These are phyloP conservation scores for Anthrax anthrax DNA, from an alignment of 2,888 invertebrate species.

Conservation along the genomic window DNA sequence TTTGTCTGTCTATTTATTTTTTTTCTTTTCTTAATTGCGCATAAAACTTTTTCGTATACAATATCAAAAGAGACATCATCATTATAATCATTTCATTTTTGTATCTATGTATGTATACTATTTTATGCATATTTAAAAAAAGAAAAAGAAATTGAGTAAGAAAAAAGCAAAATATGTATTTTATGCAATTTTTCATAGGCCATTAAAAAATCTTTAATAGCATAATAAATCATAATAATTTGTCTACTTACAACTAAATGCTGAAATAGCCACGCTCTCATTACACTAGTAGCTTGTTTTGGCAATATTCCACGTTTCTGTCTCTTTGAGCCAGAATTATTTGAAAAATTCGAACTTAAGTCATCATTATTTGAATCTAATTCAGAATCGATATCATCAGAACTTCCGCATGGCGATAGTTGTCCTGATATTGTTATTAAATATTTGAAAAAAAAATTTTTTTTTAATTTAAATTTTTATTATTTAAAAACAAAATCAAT, in stretches of 20 bases:
- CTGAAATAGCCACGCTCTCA: conserved; percentile 93
- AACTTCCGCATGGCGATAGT: conserved; percentile 38
- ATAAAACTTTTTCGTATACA: too few relatives aligned
- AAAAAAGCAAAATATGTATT: background rate
- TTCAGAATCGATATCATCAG: conserved; percentile 36
- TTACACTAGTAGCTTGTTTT: conserved; percentile 88
- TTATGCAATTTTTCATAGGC: conserved; percentile 3
- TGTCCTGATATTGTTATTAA: conserved; percentile 28
- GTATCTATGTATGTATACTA: too few relatives aligned
- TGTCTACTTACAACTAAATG: conserved; percentile 68
- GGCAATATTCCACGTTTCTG: conserved; percentile 86
- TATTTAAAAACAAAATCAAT: background rate
- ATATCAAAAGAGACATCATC: too few relatives aligned
- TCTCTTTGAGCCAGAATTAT: conserved; percentile 39
- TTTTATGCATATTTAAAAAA: too few relatives aligned
- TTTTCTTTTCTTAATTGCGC: too few relatives aligned
- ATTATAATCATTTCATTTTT: too few relatives aligned
- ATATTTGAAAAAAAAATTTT: background rate
- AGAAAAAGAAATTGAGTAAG: background rate
- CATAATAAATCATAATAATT: conserved; percentile 6
- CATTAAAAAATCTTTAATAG: conserved; percentile 5
- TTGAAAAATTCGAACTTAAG: conserved; percentile 36
- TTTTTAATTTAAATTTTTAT: too few relatives aligned
- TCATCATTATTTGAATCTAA: conserved; percentile 44
- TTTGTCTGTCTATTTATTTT: too few relatives aligned